Evolutionary conservation across 2,797 vertebrate genomes (phyloP).

Genomic region (Miichthys miiuy): DNA sequence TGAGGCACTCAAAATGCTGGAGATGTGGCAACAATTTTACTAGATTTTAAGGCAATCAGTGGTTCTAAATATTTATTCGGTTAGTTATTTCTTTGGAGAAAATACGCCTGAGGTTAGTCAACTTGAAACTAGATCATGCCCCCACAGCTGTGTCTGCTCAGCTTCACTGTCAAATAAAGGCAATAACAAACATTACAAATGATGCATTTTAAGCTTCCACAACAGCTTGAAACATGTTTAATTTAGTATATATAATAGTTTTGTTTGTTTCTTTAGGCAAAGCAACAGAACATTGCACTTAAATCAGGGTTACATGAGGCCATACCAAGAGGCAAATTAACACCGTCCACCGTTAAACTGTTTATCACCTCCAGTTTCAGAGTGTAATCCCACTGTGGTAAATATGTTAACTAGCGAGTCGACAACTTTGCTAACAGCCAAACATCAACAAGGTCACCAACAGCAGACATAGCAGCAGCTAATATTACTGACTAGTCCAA

Average conservation of each 20-base stretch:
- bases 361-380: too few species aligned
- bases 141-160: too few species aligned
- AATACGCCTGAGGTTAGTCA: neutral
- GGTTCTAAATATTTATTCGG: neutral
- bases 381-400: too few species aligned
- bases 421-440: too few species aligned
- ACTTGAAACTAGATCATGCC: neutral
- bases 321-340: neutral
- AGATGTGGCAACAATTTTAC: neutral
- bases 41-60: neutral
- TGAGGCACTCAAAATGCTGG: neutral
- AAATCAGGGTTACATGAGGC: neutral
- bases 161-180: too few species aligned
- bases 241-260: neutral
- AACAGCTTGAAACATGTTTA: neutral
- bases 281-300: neutral
- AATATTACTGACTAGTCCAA: too few species aligned
- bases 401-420: too few species aligned
- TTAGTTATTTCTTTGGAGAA: neutral
- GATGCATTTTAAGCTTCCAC: neutral
- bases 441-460: too few species aligned
- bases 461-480: too few species aligned
- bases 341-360: too few species aligned
- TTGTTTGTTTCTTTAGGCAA: neutral
- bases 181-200: too few species aligned